A percentile compares a stretch with the other conserved stretches of the same genome.
These are phyloP conservation scores for Drosophila mimetica DNA, from an alignment of 2,888 invertebrate species.

Conservation along the genomic window DNA sequence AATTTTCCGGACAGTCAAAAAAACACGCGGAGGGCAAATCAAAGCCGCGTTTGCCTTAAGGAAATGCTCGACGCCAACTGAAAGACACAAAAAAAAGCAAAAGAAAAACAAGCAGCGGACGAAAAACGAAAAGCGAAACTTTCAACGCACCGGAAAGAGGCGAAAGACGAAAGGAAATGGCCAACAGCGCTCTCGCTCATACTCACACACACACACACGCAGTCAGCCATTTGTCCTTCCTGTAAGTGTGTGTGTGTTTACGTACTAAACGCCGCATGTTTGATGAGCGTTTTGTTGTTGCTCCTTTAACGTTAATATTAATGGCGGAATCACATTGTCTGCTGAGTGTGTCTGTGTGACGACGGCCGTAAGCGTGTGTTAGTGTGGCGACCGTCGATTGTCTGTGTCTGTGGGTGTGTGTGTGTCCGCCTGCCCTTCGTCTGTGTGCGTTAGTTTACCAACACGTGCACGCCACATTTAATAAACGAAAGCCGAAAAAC, in stretches of 20 bases:
- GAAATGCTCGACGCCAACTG: slow-evolving; percentile 71
- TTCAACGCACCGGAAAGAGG: slow-evolving; percentile 71
- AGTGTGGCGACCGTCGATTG: slow-evolving; percentile 39
- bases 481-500: slow-evolving; percentile 57
- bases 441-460: slow-evolving; percentile 61
- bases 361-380: slow-evolving; percentile 18
- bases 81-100: slow-evolving; percentile 52
- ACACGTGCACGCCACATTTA: slow-evolving; percentile 76
- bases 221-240: neutral
- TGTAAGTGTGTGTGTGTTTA: slow-evolving; percentile 40
- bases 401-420: slow-evolving; percentile 20
- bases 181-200: slow-evolving; percentile 36
- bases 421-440: neutral
- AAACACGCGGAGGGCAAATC: slow-evolving; percentile 30
- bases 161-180: slow-evolving; percentile 64
- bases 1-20: neutral
- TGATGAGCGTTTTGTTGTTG: slow-evolving; percentile 67
- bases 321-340: slow-evolving; percentile 68
- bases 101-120: slow-evolving; percentile 38
- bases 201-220: slow-evolving; percentile 33
- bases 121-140: slow-evolving; percentile 53
- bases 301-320: slow-evolving; percentile 71
- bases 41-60: slow-evolving; percentile 68
- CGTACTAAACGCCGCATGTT: slow-evolving; percentile 68
- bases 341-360: slow-evolving; percentile 35